A percentile compares a stretch with the other conserved stretches of the same genome.
phyloP scores from a whole-genome alignment of 2,113 vertebrate species.

The Myotis lucifugus region DNA sequence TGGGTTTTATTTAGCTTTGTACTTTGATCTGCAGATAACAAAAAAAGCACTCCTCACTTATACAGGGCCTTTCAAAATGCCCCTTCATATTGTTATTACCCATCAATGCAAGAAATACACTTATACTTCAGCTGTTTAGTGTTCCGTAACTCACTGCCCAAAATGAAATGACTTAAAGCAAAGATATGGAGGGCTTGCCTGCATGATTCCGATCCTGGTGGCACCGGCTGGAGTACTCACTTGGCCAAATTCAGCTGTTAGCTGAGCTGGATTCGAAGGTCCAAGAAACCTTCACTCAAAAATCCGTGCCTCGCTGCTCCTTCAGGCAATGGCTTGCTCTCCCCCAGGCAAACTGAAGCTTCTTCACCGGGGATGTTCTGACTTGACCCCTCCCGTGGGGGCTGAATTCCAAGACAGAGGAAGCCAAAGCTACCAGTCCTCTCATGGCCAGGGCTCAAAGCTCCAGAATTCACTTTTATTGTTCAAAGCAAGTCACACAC shows the following conservation, averaged over 20 bases:
- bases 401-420: background rate
- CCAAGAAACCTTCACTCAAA: background rate
- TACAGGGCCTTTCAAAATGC: background rate
- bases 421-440: background rate
- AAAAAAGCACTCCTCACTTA: background rate
- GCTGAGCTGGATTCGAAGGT: too few relatives aligned
- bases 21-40: background rate
- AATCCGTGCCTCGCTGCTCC: background rate
- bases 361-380: background rate
- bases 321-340: background rate
- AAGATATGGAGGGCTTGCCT: background rate
- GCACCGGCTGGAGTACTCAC: background rate
- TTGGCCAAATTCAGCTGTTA: background rate
- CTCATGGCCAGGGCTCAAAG: background rate
- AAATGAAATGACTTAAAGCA: background rate
- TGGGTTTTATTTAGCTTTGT: background rate
- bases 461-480: background rate
- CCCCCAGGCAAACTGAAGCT: too few relatives aligned
- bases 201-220: fast-evolving
- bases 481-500: background rate
- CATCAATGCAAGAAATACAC: background rate
- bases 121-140: background rate
- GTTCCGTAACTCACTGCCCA: background rate
- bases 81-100: background rate
- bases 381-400: background rate